Conservation (phyloP, 2,113 vertebrate species). For the Lophotis ruficrista region DNA sequence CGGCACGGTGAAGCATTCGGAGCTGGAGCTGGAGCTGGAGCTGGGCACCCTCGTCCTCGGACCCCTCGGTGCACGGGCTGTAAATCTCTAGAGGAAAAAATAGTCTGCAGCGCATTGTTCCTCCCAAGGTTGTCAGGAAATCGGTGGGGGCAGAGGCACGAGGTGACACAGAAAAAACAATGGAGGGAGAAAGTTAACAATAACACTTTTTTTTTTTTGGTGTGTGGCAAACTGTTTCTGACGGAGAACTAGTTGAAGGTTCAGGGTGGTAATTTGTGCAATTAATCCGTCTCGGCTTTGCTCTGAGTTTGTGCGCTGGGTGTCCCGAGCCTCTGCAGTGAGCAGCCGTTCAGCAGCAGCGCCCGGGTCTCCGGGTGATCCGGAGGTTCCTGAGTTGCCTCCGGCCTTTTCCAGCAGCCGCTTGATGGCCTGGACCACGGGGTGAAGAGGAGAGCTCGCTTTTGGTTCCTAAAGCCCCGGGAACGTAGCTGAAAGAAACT, state of each 20-base stretch:
- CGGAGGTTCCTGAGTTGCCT: not conserved
- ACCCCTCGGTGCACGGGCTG: fast-evolving
- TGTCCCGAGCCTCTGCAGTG: not conserved
- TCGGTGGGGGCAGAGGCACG: not conserved
- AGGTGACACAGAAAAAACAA: conserved; percentile 9
- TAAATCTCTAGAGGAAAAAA: conserved; percentile 42
- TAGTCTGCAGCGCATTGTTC: not conserved
- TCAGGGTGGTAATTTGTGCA: not conserved
- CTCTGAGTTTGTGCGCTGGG: not conserved
- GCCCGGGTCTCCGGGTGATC: not conserved
- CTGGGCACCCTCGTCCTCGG: fast-evolving
- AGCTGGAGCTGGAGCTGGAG: not conserved
- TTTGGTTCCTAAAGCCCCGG: not conserved
- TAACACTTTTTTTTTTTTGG: not conserved
- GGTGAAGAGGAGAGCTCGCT: not conserved
- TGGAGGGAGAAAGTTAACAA: conserved; percentile 35
- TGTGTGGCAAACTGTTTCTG: not conserved
- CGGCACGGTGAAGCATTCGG: not conserved
- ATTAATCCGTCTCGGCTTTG: not conserved
- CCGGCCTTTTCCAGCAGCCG: fast-evolving
- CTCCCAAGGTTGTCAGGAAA: conserved; percentile 46
- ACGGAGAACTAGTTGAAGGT: not conserved
- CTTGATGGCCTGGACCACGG: not conserved
- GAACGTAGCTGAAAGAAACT: not conserved
- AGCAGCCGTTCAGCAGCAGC: not conserved